Conservation (phyloP, 1,140 invertebrate genomes). For the Neodiprion virginianus region DNA sequence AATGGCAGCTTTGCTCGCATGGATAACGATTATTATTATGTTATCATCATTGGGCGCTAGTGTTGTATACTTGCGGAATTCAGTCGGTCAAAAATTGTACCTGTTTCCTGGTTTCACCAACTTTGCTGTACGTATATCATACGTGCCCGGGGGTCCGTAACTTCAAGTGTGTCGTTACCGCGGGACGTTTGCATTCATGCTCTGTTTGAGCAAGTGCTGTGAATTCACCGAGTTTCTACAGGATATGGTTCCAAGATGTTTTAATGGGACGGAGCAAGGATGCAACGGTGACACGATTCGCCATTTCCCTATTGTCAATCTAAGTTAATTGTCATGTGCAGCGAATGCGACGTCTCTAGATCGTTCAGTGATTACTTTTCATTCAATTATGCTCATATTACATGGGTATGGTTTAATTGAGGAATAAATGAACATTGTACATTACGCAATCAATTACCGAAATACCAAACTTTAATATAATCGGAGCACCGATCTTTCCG, state of each 20-base stretch:
- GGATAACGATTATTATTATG: no score
- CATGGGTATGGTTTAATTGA: neutral
- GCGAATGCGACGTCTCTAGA: neutral
- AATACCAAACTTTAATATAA: no score
- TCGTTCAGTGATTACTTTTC: neutral
- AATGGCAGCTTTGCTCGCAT: no score
- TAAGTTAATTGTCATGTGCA: no score
- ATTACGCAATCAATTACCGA: neutral
- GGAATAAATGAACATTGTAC: neutral
- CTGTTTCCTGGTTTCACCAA: neutral
- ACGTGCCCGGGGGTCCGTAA: neutral
- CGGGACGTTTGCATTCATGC: constrained; percentile 44
- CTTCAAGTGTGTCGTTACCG: neutral
- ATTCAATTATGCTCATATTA: neutral
- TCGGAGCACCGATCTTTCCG: no score
- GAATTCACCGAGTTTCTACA: constrained; percentile 56
- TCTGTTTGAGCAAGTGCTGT: constrained; percentile 50
- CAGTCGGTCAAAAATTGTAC: neutral
- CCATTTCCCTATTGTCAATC: no score
- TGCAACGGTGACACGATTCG: neutral
- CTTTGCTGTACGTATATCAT: no score
- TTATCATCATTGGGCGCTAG: no score
- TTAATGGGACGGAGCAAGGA: neutral
- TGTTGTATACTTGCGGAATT: no score
- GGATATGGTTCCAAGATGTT: constrained; percentile 35